Evolutionary conservation across 1,140 invertebrate genomes (phyloP), one percentile per base, ranked within the genome.

Genomic region (Bombus haemorrhoidalis): DNA sequence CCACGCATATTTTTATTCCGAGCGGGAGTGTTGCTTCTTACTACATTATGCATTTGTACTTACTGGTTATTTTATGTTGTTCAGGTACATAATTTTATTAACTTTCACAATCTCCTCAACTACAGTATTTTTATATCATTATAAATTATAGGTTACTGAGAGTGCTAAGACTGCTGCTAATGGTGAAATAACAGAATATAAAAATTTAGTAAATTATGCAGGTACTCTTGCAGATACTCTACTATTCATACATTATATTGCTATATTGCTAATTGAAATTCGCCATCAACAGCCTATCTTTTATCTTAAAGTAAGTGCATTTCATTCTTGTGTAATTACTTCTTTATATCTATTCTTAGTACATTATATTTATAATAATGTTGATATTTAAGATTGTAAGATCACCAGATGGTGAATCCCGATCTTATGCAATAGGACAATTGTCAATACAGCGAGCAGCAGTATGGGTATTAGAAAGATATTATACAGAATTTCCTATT

Each of bases 21-120:
- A 91, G 97, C 98, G 1, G 96, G 98, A 87, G 97, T 99, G 37
- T 95, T 99, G 73, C 96, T 98, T 25, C 96, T 99, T 59, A 97
- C 99, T n/a, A 97, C 98, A 74, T 96, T 99, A 22, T 98, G 99
- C 93, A 98, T 97, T 81, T 99, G 99, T 95, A 97, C 98, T 28
- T 99, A 98, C 95, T 99, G 99, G 99, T 95, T 99, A 1, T 99
- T 99, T 94, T 99, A 99, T 93, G 97, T 98, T 90, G 98, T 99
- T 69, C 97, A 97, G 95, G 95, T 66, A 86, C 28, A 39, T 86
- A 62, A 83, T 83, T 91, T 68, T 71, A 32, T 81, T 66, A 57
- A 62, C 62, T 62, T 47, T 1, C 34, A 39, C 57, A 34, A 81
- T 83, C 32, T 84, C 25, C 43, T 59, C 10, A 2, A 43, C n/a